Evolutionary conservation across 2,888 invertebrate genomes (phyloP).

Genomic region (Lasioglossum malachurum): DNA sequence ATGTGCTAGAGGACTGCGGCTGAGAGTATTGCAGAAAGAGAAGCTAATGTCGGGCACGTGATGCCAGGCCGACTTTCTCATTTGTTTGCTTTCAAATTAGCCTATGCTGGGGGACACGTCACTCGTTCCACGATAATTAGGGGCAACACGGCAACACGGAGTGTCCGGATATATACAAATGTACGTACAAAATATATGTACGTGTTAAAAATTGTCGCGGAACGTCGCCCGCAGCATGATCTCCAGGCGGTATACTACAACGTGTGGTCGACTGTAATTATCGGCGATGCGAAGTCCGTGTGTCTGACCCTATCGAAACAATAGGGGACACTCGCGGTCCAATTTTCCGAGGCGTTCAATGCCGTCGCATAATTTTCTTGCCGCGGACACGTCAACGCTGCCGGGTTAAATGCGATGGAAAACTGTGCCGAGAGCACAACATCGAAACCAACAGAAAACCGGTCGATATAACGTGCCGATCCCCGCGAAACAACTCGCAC

Average conservation of each 20-base stretch:
- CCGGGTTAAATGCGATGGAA: not conserved
- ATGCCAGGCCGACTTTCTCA: not conserved
- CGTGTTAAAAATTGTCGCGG: conserved; percentile 18
- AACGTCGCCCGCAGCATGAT: conserved; percentile 28
- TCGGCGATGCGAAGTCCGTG: conserved; percentile 32
- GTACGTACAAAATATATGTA: not conserved
- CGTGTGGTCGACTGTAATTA: conserved; percentile 49
- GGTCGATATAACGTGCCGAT: not conserved
- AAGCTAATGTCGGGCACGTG: not conserved
- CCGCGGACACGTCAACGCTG: conserved; percentile 3
- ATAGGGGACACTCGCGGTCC: conserved; percentile 49
- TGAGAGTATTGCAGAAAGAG: not conserved
- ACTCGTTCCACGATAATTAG: conserved; percentile 36
- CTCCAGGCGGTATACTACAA: conserved; percentile 31
- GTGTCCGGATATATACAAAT: not conserved
- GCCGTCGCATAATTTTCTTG: conserved; percentile 29
- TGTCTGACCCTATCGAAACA: conserved; percentile 49
- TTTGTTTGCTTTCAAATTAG: conserved; percentile 33
- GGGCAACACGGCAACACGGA: conserved; percentile 8
- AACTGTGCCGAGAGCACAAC: no score
- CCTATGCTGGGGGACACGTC: not conserved
- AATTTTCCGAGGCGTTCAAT: conserved; percentile 50
- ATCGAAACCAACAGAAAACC: not conserved
- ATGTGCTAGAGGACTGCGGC: not conserved
- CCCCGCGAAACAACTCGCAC: not conserved